Conservation (phyloP, 53 echinoderm and acorn worm species). For the Crossaster papposus region DNA sequence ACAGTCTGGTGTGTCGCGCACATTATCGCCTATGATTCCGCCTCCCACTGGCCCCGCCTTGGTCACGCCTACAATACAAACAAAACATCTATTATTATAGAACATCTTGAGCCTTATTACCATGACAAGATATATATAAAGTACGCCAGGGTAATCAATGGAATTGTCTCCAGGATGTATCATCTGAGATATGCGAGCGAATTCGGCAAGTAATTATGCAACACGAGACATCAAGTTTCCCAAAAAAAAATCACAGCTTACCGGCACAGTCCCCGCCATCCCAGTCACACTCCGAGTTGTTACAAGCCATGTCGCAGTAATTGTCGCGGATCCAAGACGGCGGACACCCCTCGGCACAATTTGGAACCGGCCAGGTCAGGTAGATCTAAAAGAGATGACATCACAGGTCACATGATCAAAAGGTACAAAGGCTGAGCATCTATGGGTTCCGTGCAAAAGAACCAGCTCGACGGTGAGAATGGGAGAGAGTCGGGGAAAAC, state of each 20-base stretch:
- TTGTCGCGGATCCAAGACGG: constrained; percentile 97
- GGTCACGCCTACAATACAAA: constrained; percentile 36
- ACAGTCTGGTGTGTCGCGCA: neutral
- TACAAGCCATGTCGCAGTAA: constrained; percentile 95
- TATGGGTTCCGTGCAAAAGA: too few species aligned
- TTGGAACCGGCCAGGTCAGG: constrained; percentile 99
- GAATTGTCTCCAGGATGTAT: too few species aligned
- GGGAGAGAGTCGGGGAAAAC: too few species aligned
- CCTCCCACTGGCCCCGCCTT: constrained; percentile 56
- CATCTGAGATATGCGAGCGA: too few species aligned
- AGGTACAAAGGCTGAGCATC: neutral
- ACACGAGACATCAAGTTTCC: too few species aligned
- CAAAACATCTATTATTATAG: neutral
- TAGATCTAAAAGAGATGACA: constrained; percentile 68
- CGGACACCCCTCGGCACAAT: constrained; percentile 99
- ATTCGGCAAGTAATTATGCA: too few species aligned
- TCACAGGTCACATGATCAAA: neutral
- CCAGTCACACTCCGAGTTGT: constrained; percentile 99
- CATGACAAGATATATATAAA: too few species aligned
- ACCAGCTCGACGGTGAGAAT: too few species aligned
- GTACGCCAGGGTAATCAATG: too few species aligned
- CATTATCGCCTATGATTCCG: neutral
- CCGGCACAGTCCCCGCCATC: constrained; percentile 97
- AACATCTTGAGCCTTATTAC: too few species aligned
- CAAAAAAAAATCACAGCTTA: too few species aligned